phyloP scores from a whole-genome alignment of 2,888 invertebrate genomes.

The Archips xylosteana region DNA sequence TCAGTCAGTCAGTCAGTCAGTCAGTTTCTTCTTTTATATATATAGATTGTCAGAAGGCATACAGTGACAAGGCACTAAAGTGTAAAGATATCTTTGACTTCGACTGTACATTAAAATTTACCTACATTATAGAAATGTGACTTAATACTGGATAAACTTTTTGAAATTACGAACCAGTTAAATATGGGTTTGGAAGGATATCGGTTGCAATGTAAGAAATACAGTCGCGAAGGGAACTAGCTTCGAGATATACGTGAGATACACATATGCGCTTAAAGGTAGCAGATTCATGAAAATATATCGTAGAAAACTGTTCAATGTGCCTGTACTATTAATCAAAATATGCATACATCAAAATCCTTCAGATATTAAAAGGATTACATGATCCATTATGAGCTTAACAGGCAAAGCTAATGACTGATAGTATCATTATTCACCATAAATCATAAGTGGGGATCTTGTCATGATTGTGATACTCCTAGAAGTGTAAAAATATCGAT shows the following conservation, averaged over 20 bases:
- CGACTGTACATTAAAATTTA: too few relatives aligned
- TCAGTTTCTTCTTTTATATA: too few relatives aligned
- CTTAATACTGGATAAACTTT: too few relatives aligned
- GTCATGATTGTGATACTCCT: not conserved
- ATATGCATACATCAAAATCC: not conserved
- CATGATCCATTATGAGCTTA: not conserved
- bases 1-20: too few relatives aligned
- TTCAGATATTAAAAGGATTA: not conserved
- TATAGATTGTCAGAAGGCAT: too few relatives aligned
- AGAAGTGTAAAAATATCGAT: not conserved
- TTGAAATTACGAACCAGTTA: too few relatives aligned
- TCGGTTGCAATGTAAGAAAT: too few relatives aligned
- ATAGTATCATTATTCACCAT: not conserved
- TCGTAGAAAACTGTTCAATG: not conserved
- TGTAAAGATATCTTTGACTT: too few relatives aligned
- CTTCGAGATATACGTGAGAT: not conserved
- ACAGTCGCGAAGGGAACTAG: too few relatives aligned
- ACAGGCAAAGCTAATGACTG: not conserved
- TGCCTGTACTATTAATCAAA: not conserved
- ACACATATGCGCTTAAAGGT: not conserved
- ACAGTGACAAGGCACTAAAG: too few relatives aligned
- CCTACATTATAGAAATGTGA: too few relatives aligned
- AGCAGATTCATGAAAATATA: not conserved
- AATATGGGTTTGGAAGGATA: too few relatives aligned
- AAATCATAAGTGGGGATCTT: not conserved